These are phyloP conservation scores for Exephanes ischioxanthus DNA, from an alignment of 2,888 invertebrate genomes.

Conservation along the genomic window DNA sequence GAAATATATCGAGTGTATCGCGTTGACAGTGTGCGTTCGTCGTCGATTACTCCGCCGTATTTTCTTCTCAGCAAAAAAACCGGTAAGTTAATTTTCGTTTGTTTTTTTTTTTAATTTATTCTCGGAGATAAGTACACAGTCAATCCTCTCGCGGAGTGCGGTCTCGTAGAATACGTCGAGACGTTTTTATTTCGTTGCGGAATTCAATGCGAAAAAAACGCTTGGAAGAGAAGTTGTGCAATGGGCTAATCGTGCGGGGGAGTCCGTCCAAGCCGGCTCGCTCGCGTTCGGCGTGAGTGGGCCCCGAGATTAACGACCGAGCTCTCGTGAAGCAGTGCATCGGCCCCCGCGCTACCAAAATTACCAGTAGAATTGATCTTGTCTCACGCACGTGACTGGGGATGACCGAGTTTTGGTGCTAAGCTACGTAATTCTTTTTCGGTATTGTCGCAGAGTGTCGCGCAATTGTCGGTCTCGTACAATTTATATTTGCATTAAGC, in stretches of 20 bases:
- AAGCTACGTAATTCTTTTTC: background rate
- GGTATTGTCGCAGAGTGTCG: background rate
- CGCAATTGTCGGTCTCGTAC: background rate
- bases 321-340: constrained; percentile 14
- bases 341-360: constrained; percentile 56
- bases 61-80: constrained; percentile 4
- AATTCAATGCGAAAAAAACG: background rate
- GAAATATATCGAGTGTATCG: constrained; percentile 11
- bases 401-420: background rate
- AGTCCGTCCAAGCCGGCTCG: constrained; percentile 5
- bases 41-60: background rate
- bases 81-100: constrained; percentile 17
- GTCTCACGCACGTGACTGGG: constrained; percentile 2
- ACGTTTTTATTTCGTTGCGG: background rate
- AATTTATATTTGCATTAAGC: background rate
- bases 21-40: constrained; percentile 4
- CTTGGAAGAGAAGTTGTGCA: background rate
- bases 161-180: background rate
- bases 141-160: background rate
- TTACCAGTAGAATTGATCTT: constrained; percentile 75
- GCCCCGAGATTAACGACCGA: constrained; percentile 46
- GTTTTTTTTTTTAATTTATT: background rate
- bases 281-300: background rate
- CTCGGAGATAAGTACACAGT: background rate
- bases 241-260: background rate